These are phyloP conservation scores for Molorchus minor DNA, from an alignment of 2,888 invertebrate genomes.

Conservation along the genomic window DNA sequence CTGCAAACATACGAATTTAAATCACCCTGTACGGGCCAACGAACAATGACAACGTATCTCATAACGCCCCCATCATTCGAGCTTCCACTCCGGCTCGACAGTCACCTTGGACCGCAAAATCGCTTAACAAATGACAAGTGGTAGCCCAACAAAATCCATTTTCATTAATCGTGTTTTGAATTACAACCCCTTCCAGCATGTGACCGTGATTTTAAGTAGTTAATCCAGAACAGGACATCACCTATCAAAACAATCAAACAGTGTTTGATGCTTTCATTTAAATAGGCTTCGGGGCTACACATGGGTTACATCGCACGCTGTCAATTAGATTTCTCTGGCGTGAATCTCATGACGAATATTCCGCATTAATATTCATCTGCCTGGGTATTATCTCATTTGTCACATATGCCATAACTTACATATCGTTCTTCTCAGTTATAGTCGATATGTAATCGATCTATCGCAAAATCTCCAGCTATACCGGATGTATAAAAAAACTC, in stretches of 20 bases:
- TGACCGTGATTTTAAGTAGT: neutral
- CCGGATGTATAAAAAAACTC: too few relatives aligned
- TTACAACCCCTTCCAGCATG: too few relatives aligned
- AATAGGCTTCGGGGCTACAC: constrained; percentile 2
- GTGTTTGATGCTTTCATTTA: constrained; percentile 1
- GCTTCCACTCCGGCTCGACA: too few relatives aligned
- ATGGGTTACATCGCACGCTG: constrained; percentile 14
- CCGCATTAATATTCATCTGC: constrained; percentile 28
- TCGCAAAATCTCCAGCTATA: too few relatives aligned
- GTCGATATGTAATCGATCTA: neutral
- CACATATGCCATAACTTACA: constrained; percentile 39
- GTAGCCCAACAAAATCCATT: too few relatives aligned
- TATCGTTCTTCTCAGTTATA: constrained; percentile 11
- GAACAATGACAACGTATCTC: too few relatives aligned
- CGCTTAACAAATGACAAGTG: too few relatives aligned
- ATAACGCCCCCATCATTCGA: too few relatives aligned
- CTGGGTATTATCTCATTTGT: constrained; percentile 45
- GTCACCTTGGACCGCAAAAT: too few relatives aligned
- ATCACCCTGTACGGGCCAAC: too few relatives aligned
- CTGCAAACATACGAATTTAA: too few relatives aligned
- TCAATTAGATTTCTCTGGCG: constrained; percentile 16
- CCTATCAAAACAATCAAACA: constrained; percentile 10
- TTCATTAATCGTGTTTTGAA: too few relatives aligned
- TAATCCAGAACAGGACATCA: constrained; percentile 7
- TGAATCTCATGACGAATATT: constrained; percentile 19